phyloP scores from a whole-genome alignment of 2,113 vertebrate genomes.

The Ceyx cyanopectus region DNA sequence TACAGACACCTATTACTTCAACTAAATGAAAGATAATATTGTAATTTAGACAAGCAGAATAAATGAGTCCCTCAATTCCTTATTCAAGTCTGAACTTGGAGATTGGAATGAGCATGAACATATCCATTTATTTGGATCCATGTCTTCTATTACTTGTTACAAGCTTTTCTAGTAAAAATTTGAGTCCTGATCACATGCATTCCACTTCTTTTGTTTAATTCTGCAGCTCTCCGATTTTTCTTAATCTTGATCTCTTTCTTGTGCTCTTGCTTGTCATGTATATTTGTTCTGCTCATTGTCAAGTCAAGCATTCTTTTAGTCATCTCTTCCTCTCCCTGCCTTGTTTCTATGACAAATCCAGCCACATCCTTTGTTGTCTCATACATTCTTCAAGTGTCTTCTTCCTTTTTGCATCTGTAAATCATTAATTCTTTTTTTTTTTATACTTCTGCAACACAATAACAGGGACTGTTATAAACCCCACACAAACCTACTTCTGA shows the following conservation, averaged over 20 bases:
- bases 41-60: background rate
- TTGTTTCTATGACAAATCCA: background rate
- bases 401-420: background rate
- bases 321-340: background rate
- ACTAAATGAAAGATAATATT: background rate
- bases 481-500: background rate
- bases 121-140: background rate
- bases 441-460: background rate
- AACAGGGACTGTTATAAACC: background rate
- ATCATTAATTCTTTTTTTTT: background rate
- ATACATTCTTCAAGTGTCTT: background rate
- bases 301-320: background rate
- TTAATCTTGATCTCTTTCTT: background rate
- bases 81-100: background rate
- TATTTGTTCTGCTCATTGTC: background rate
- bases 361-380: background rate
- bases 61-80: background rate
- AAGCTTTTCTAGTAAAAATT: background rate
- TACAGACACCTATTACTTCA: background rate
- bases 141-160: background rate
- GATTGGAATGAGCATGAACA: background rate
- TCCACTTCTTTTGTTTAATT: background rate
- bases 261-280: accelerated
- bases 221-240: background rate
- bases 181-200: background rate